These are phyloP conservation scores for Ethmia dodecea DNA, from an alignment of 2,888 invertebrate species.

Conservation along the genomic window DNA sequence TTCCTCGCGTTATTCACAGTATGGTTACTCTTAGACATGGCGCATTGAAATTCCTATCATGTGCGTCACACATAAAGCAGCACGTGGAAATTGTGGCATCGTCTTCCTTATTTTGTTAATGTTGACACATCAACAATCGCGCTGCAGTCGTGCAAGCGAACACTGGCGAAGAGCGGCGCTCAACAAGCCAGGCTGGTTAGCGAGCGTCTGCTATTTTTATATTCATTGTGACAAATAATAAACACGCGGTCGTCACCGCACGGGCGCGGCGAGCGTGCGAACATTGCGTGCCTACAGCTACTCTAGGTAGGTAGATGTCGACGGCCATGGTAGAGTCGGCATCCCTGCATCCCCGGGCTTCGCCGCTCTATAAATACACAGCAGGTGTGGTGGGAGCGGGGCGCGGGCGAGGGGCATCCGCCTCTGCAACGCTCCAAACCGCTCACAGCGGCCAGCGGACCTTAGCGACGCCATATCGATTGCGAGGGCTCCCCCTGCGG, in stretches of 20 bases:
- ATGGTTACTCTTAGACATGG: too few species aligned
- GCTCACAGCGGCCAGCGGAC: constrained; percentile 75
- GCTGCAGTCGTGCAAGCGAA: neutral
- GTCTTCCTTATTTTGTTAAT: too few species aligned
- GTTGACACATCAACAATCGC: too few species aligned
- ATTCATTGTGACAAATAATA: constrained; percentile 58
- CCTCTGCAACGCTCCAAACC: constrained; percentile 72
- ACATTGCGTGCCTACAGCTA: constrained; percentile 31
- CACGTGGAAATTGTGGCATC: too few species aligned
- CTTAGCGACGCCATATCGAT: constrained; percentile 78
- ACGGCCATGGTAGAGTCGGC: constrained; percentile 54
- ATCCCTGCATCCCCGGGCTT: constrained; percentile 71
- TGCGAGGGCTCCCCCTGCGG: constrained; percentile 77
- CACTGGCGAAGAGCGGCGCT: constrained; percentile 22
- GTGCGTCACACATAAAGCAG: too few species aligned
- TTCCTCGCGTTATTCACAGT: too few species aligned
- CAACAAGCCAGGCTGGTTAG: constrained; percentile 35
- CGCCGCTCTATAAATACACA: constrained; percentile 73
- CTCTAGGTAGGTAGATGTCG: constrained; percentile 44
- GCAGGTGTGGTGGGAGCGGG: constrained; percentile 62
- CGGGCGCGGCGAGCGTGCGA: constrained; percentile 31
- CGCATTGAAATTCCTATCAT: too few species aligned
- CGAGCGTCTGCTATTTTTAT: constrained; percentile 54
- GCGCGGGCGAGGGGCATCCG: constrained; percentile 64
- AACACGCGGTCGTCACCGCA: constrained; percentile 46